Evolutionary conservation across 2,797 vertebrate species (phyloP), one percentile per base, ranked within the genome.

Genomic region (Mus spretus): DNA sequence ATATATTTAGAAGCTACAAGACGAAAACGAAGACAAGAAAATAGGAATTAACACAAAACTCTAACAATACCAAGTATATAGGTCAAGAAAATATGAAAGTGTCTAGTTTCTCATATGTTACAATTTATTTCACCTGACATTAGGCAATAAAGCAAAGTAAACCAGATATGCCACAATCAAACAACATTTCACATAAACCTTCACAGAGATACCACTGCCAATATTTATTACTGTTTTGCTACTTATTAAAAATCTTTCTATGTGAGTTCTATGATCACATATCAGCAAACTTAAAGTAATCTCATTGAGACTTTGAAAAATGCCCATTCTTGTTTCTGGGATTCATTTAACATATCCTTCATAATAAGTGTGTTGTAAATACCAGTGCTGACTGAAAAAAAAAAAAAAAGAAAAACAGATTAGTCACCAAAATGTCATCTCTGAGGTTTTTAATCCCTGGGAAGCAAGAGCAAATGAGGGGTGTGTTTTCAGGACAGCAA

Each of bases 391-490:
- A 26, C 61, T 74, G 9, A 24, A 13, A 3, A 3, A 34, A 95
- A 63, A 40, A 40, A 40, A 40, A 40, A n/a, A n/a, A n/a, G n/a
- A n/a, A n/a, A 40, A 96, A 84, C 37, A 88, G 82, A n/a, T n/a
- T 91, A 96, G 77, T 90, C 6, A 93, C 84, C 17, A 26, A 94
- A 91, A 89, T 93, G 86, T 44, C 97, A 96, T 98, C 94, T 94
- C 79, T 65, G n/a, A 55, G 61, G 55, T 95, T 98, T 98, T 98
- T 93, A 93, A 94, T 93, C 57, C 65, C 14, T 0, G 89, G 92
- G 95, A 98, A 97, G 91, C 97, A 96, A 94, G 81, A 90, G 82
- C 81, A 95, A 96, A 89, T 86, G 97, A 93, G 1, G 83, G 47
- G 92, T 96, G 72, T 94, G 92, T 96, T 97, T 89, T 77, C 94